Base-by-base conservation (phyloP, 2,113 vertebrate species). In the Heterotis niloticus region DNA sequence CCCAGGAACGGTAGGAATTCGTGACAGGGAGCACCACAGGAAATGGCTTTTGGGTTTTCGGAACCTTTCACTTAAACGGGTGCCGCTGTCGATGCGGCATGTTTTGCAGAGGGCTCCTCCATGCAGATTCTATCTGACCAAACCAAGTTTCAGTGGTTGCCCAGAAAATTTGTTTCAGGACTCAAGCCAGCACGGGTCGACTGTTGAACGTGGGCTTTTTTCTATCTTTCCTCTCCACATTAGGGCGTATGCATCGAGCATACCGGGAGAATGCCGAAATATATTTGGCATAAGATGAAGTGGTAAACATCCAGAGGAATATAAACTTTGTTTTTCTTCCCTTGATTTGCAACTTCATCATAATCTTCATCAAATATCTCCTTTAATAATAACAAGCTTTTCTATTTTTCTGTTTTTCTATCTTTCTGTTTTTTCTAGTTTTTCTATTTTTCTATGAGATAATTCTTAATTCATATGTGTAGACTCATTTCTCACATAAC, bases 21-120 rank as follows among this genome's bases (percentile, higher is more conserved):
- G 62, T 79, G 24, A 85, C 67, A 57, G 75, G 67, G 79, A 89
- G 91, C 81, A 90, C 88, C 87, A 77, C 88, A 90, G 88, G 91
- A 88, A 89, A 91, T 91, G 91, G 90, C 83, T 90, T 91, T 78
- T 86, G 86, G 90, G 86, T 93, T 93, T 91, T 84, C 73, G 79
- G 76, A 88, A 88, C 60, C 83, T 81, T 82, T 90, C 85, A 91
- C 88, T 93, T 92, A 90, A 90, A 88, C 84, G 91, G 89, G 88
- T 89, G 91, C 89, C 89, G 80, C 89, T 88, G 81, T 86, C 67
- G 59, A 85, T 88, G 34, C 87, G 88, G 87, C 64, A 78, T 82
- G 83, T 78, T 84, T 86, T 90, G 87, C 87, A 88, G 88, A 84
- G 86, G 87, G 82, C 72, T 80, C 65, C 79, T 79, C 83, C 81